These are phyloP conservation scores for Conger conger DNA, from an alignment of 2,113 vertebrate species.

Conservation along the genomic window DNA sequence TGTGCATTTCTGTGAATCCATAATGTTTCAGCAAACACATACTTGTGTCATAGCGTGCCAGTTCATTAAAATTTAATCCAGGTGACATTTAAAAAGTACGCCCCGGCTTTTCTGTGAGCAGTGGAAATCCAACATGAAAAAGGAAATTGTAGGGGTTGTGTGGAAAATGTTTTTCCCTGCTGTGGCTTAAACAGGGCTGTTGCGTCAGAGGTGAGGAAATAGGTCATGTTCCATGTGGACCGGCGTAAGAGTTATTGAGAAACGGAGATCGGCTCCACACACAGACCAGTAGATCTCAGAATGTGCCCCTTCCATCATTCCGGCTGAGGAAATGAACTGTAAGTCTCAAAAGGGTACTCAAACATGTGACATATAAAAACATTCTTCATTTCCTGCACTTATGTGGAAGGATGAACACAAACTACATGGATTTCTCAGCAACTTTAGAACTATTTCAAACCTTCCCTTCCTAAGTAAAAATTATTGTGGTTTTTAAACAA, in stretches of 20 bases:
- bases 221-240: not conserved
- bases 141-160: not conserved
- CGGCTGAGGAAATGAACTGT: too few relatives aligned
- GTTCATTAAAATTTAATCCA: not conserved
- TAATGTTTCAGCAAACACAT: not conserved
- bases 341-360: too few relatives aligned
- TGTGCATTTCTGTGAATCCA: not conserved
- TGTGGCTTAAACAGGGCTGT: not conserved
- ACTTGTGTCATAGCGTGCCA: conserved; percentile 6
- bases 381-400: too few relatives aligned
- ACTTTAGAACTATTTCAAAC: too few relatives aligned
- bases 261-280: too few relatives aligned
- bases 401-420: too few relatives aligned
- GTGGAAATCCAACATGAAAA: conserved; percentile 2
- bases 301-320: too few relatives aligned
- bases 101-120: not conserved
- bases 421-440: too few relatives aligned
- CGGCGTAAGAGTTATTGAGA: not conserved
- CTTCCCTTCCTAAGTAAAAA: too few relatives aligned
- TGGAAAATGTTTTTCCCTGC: not conserved
- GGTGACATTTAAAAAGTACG: conserved; percentile 6
- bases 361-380: too few relatives aligned
- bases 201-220: not conserved
- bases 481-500: too few relatives aligned
- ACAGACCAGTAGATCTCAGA: too few relatives aligned